Percentiles rank a stretch among this genome's conserved stretches.
Conservation (phyloP, 1,140 invertebrate species). For the Drosophila nikananu region DNA sequence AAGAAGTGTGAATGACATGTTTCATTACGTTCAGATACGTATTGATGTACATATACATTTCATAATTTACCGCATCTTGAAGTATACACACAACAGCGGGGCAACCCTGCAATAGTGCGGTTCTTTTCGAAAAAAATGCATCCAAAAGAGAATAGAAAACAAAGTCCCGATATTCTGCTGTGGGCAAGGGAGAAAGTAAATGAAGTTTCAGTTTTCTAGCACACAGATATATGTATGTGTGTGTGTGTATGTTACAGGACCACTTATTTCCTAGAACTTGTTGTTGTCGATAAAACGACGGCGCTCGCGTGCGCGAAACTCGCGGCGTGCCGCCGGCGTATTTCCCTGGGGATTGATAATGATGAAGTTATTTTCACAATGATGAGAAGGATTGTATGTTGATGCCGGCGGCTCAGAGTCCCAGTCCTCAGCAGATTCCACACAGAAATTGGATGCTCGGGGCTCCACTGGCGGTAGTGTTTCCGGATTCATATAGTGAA, state of each 20-base stretch:
- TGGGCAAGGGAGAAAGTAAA: too few relatives aligned
- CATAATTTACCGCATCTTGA: too few relatives aligned
- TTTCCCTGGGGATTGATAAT: conserved; percentile 29
- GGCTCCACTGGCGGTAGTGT: neutral
- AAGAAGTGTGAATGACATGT: too few relatives aligned
- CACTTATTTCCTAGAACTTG: neutral
- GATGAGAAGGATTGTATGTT: conserved; percentile 29
- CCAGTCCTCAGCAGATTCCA: conserved; percentile 46
- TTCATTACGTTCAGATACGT: too few relatives aligned
- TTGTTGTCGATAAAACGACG: conserved; percentile 7
- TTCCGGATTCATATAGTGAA: conserved; percentile 14
- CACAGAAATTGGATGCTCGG: neutral
- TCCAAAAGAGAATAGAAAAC: too few relatives aligned
- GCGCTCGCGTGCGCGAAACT: conserved; percentile 35
- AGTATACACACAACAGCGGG: too few relatives aligned
- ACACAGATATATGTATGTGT: neutral
- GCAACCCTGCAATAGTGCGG: too few relatives aligned
- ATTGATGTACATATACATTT: too few relatives aligned
- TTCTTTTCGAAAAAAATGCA: too few relatives aligned
- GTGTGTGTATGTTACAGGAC: neutral
- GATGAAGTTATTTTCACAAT: conserved; percentile 21
- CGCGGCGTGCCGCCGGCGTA: neutral
- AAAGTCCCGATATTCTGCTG: too few relatives aligned
- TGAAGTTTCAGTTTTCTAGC: too few relatives aligned
- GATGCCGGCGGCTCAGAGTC: conserved; percentile 39